Evolutionary conservation across 2,797 vertebrate genomes (phyloP).

Genomic region (Spheniscus humboldti): DNA sequence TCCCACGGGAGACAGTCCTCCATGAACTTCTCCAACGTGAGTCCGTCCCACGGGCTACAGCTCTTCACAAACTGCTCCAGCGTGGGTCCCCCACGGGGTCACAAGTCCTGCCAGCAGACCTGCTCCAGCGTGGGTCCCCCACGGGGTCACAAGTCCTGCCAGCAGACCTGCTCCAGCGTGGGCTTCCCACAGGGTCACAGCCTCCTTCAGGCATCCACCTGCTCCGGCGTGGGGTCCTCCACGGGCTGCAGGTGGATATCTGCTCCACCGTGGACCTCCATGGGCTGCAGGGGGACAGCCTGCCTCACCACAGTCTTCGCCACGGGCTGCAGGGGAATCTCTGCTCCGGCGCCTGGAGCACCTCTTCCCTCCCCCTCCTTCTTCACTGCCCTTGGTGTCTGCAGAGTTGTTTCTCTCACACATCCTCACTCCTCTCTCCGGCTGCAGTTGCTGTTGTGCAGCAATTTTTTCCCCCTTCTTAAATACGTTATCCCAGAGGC

Average conservation of each 20-base stretch:
- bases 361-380: background rate
- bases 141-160: background rate
- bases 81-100: rapidly evolving
- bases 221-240: background rate
- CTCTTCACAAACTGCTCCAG: background rate
- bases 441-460: background rate
- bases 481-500: background rate
- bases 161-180: no score
- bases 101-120: background rate
- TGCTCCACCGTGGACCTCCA: background rate
- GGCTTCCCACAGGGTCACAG: no score
- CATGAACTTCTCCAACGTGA: background rate
- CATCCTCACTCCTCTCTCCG: background rate
- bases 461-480: background rate
- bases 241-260: background rate
- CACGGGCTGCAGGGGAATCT: background rate
- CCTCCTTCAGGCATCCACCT: no score
- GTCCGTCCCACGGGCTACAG: background rate
- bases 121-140: background rate
- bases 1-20: no score
- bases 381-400: background rate
- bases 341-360: background rate
- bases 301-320: background rate
- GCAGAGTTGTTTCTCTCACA: background rate
- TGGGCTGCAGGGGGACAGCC: background rate